phyloP scores from a whole-genome alignment of 1,140 invertebrate genomes.

The Rhizoglyphus robini region DNA sequence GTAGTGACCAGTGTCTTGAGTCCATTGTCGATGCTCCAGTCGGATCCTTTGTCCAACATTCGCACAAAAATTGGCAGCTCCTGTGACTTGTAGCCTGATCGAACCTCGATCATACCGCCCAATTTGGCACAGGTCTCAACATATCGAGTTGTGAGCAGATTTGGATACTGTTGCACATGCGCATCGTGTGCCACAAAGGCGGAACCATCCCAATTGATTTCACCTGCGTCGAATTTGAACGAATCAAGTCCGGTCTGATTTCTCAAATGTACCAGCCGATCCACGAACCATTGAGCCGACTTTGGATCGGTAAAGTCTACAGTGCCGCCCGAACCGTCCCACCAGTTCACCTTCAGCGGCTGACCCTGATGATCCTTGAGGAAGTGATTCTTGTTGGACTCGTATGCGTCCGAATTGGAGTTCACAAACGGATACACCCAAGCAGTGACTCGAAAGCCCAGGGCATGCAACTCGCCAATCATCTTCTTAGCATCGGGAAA shows the following conservation, averaged over 20 bases:
- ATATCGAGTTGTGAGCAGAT: slow-evolving; percentile 48
- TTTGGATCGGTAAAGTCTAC: no score
- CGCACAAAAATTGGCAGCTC: slow-evolving; percentile 78
- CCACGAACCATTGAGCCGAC: no score
- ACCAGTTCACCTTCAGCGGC: slow-evolving; percentile 29
- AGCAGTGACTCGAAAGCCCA: no score
- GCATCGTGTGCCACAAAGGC: no score
- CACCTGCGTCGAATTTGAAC: no score
- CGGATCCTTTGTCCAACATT: slow-evolving; percentile 64
- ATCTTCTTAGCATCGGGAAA: slow-evolving; percentile 52
- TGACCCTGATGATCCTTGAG: slow-evolving; percentile 27
- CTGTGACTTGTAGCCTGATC: slow-evolving; percentile 52
- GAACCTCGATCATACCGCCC: slow-evolving; percentile 55
- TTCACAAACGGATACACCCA: no score
- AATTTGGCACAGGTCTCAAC: slow-evolving; percentile 47
- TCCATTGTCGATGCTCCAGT: slow-evolving; percentile 65
- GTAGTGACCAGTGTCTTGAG: slow-evolving; percentile 59
- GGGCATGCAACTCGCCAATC: slow-evolving; percentile 43
- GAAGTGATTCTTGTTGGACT: slow-evolving; percentile 23
- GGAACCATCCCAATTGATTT: no score
- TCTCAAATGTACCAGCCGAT: no score
- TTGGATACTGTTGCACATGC: slow-evolving; percentile 43
- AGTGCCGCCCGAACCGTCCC: no score
- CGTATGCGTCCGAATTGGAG: slow-evolving; percentile 50
- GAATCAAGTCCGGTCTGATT: no score